Evolutionary conservation across 37 sponge, comb jelly and placozoan species (phyloP), one percentile per base, ranked within the genome.

Genomic region (Lycopodina hypogea): DNA sequence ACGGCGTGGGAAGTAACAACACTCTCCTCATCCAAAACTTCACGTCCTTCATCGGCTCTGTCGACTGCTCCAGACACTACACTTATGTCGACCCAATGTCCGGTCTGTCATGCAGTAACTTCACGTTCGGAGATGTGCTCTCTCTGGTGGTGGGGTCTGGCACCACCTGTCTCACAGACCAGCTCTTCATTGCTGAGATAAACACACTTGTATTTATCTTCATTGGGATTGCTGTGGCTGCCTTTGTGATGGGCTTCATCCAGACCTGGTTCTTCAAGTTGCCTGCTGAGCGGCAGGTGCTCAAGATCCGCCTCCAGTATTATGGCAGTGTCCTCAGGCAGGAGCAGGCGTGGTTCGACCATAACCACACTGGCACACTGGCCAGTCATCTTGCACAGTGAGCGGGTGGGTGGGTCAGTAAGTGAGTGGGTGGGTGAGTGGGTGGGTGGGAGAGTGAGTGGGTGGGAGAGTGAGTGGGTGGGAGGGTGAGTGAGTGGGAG

Each of bases 331-430:
- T 92, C 36, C 82, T 92, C 73, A 76, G 86, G 30, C 93, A 91
- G 85, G 79, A 95, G n/a, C 67, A 86, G 33, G 84, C 76, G 9
- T 95, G 86, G 90, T 95, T 92, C 81, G 96, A 95, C 66, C 75
- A 48, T 18, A 89, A 81, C 57, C 56, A 74, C 28, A 60, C 65
- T 38, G 90, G 90, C 65, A 81, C 75, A 35, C 71, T 89, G 36
- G 42, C 70, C 15, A 76, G 65, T 50, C 37, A 81, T 57, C 76
- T 89, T 18, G 45, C 61, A 22, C 75, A 84, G 90, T 89, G 57
- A 79, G 83, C 76, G 0, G 8, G 2, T 70, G 9, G 9, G 48
- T 45, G 48, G 48, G 48, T 9, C 48, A 45, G 48, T 45, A 9
- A 45, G 9, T 12, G 48, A n/a, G n/a, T n/a, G n/a, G n/a, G n/a